Evolutionary conservation across 2,113 vertebrate species (phyloP).

Genomic region (Cyanoderma ruficeps): DNA sequence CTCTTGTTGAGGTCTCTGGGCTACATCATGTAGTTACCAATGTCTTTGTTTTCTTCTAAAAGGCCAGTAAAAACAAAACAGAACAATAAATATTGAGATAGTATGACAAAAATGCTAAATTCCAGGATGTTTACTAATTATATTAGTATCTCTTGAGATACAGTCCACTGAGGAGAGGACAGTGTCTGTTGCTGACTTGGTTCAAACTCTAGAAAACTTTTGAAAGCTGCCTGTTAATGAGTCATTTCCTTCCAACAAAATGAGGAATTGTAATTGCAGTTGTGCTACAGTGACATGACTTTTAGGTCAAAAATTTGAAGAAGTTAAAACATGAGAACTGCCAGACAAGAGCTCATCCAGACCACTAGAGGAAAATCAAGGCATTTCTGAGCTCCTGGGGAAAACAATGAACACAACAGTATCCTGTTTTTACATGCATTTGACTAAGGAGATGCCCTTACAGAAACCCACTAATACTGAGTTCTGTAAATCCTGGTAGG

Average conservation of each 20-base stretch:
- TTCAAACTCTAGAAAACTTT: not conserved
- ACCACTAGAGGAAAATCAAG: not conserved
- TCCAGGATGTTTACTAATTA: not conserved
- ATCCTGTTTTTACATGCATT: not conserved
- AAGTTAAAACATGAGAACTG: not conserved
- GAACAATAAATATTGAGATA: not conserved
- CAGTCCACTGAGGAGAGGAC: not conserved
- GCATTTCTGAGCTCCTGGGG: not conserved
- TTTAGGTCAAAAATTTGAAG: constrained; percentile 21
- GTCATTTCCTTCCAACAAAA: constrained; percentile 23
- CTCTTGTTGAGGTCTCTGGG: not conserved
- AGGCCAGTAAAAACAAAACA: not conserved
- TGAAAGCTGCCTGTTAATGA: not conserved
- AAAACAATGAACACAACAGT: not conserved
- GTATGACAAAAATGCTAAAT: not conserved
- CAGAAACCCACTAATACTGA: not conserved
- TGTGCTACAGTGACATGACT: not conserved
- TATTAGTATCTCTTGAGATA: not conserved
- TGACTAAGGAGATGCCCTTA: not conserved
- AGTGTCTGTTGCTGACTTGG: not conserved
- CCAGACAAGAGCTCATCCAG: constrained; percentile 1
- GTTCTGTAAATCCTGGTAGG: not conserved
- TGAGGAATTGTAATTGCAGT: not conserved
- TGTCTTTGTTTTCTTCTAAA: not conserved
- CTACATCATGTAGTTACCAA: not conserved